Evolutionary conservation across 2,888 invertebrate genomes (phyloP).

Genomic region (Dicycla oo): DNA sequence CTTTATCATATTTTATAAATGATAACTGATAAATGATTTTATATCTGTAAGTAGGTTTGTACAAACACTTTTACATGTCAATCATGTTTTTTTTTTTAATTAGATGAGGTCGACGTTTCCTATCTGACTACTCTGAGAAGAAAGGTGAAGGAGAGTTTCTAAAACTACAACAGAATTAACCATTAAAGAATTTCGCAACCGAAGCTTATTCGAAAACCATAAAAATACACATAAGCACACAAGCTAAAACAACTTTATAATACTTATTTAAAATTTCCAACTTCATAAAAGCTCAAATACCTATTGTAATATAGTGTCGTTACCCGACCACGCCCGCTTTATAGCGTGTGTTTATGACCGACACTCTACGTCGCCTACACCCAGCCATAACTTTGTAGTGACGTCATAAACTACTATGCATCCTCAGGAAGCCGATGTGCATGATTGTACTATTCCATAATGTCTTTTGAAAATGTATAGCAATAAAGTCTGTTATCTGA

Average conservation of each 20-base stretch:
- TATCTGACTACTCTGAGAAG: too few relatives aligned
- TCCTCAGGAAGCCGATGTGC: conserved; percentile 65
- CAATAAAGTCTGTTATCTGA: conserved; percentile 39
- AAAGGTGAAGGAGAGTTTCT: not conserved
- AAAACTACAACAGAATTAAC: not conserved
- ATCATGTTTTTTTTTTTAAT: too few relatives aligned
- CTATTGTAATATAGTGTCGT: conserved; percentile 59
- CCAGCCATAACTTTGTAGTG: conserved; percentile 71
- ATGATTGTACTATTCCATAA: conserved; percentile 58
- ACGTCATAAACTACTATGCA: conserved; percentile 71
- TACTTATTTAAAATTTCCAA: conserved; percentile 53
- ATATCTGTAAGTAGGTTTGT: too few relatives aligned
- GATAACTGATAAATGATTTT: too few relatives aligned
- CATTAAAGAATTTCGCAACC: not conserved
- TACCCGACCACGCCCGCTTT: conserved; percentile 68
- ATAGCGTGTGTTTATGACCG: conserved; percentile 72
- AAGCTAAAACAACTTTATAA: conserved; percentile 31
- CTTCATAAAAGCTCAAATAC: conserved; percentile 58
- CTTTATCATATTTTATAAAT: too few relatives aligned
- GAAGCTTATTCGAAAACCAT: conserved; percentile 20
- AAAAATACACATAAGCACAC: conserved; percentile 23
- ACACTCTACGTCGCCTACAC: conserved; percentile 69
- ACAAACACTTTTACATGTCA: too few relatives aligned
- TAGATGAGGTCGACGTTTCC: too few relatives aligned
- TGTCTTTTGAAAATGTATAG: conserved; percentile 40